phyloP scores from a whole-genome alignment of 2,113 vertebrate genomes.

The Geothlypis trichas region DNA sequence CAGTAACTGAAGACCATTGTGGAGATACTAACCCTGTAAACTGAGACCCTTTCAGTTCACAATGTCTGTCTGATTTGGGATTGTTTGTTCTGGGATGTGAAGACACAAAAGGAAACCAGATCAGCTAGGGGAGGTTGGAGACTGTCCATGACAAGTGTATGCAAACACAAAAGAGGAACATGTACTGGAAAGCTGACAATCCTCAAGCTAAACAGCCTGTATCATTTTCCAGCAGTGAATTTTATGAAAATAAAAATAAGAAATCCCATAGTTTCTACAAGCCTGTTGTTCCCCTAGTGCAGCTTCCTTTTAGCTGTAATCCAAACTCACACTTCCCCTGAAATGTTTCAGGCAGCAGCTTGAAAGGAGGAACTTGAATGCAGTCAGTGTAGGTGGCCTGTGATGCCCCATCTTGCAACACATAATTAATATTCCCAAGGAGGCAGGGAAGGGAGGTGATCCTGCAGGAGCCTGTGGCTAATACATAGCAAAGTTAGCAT shows the following conservation, averaged over 20 bases:
- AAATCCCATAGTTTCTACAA: background rate
- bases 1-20: background rate
- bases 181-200: background rate
- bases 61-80: background rate
- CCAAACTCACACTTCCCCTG: background rate
- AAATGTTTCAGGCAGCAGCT: background rate
- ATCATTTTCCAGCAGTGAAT: background rate
- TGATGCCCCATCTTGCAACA: background rate
- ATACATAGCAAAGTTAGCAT: background rate
- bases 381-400: background rate
- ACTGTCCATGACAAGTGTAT: background rate
- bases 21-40: background rate
- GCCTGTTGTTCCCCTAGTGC: background rate
- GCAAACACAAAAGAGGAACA: background rate
- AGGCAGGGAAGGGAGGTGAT: background rate
- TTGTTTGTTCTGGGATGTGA: background rate
- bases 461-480: background rate
- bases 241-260: background rate
- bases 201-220: background rate
- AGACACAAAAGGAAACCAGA: background rate
- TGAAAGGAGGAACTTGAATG: background rate
- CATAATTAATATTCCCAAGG: background rate
- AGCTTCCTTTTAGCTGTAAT: background rate
- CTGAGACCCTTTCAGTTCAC: background rate
- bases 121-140: background rate